phyloP scores from a whole-genome alignment of 2,888 invertebrate species.

The Pinctada fucata region DNA sequence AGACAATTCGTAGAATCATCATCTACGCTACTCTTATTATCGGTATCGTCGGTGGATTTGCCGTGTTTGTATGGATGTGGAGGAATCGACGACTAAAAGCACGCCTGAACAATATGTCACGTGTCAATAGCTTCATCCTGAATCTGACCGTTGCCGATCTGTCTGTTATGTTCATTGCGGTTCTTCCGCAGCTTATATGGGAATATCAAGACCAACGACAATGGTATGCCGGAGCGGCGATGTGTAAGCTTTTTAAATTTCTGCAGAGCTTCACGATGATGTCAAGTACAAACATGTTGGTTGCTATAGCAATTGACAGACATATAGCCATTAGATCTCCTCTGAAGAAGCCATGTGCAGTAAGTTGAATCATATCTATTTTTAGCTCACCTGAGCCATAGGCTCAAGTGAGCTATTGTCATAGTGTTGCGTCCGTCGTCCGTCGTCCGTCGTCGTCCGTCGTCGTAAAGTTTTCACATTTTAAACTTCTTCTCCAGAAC shows the following conservation, averaged over 20 bases:
- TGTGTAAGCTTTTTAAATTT: constrained; percentile 75
- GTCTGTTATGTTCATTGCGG: constrained; percentile 71
- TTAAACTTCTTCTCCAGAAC: too few relatives aligned
- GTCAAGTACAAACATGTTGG: constrained; percentile 74
- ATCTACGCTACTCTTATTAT: constrained; percentile 66
- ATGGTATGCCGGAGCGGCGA: constrained; percentile 73
- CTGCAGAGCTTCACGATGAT: constrained; percentile 73
- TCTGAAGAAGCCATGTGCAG: constrained; percentile 68
- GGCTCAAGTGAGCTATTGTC: too few relatives aligned
- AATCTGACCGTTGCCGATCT: constrained; percentile 75
- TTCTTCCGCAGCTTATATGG: constrained; percentile 73
- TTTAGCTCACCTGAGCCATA: too few relatives aligned
- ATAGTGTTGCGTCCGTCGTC: too few relatives aligned
- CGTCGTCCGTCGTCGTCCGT: too few relatives aligned
- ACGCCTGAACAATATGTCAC: constrained; percentile 68
- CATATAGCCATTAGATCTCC: constrained; percentile 76
- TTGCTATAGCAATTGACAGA: constrained; percentile 76
- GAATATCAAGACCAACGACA: constrained; percentile 66
- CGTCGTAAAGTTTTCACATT: too few relatives aligned
- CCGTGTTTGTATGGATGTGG: constrained; percentile 72
- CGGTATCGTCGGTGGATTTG: constrained; percentile 69
- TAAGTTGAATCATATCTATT: constrained; percentile 49
- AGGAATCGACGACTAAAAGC: constrained; percentile 62
- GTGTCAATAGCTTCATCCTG: constrained; percentile 74
- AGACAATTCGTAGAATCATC: constrained; percentile 58